phyloP scores from a whole-genome alignment of 2,113 vertebrate genomes.

The Ptychochromis oligacanthus region DNA sequence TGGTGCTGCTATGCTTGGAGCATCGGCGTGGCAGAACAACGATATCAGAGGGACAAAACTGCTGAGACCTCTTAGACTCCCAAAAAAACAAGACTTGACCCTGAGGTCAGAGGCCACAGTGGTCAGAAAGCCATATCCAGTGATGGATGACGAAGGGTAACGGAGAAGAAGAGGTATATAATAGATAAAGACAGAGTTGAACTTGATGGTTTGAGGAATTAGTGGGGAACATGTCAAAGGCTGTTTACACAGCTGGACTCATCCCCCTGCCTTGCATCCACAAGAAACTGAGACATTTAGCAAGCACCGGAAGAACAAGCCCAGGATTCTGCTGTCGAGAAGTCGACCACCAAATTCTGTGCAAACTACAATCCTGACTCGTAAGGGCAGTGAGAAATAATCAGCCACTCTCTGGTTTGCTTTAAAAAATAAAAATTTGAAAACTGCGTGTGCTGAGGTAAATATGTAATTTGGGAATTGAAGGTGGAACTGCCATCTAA shows the following conservation, averaged over 20 bases:
- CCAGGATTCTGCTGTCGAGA: constrained; percentile 60
- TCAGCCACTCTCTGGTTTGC: constrained; percentile 55
- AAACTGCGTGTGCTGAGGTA: constrained; percentile 48
- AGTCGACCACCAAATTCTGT: constrained; percentile 46
- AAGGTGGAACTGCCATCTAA: constrained; percentile 70
- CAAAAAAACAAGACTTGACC: constrained; percentile 31
- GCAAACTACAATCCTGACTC: constrained; percentile 72
- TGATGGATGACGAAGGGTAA: constrained; percentile 36
- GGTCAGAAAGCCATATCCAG: constrained; percentile 34
- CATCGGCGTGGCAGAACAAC: background rate
- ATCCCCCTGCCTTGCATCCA: constrained; percentile 39
- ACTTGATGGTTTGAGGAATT: constrained; percentile 30
- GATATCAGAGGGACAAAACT: constrained; percentile 48
- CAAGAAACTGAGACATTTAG: constrained; percentile 61
- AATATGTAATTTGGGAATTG: constrained; percentile 76
- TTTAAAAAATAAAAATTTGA: constrained; percentile 67
- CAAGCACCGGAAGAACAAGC: constrained; percentile 63
- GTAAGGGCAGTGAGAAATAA: constrained; percentile 44
- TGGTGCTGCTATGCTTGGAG: constrained; percentile 44
- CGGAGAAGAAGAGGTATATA: constrained; percentile 21
- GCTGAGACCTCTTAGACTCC: constrained; percentile 41
- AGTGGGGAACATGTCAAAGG: constrained; percentile 41
- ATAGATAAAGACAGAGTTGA: constrained; percentile 20
- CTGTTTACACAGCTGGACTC: constrained; percentile 67
- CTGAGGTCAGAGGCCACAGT: constrained; percentile 12